These are phyloP conservation scores for Camponotus vicinus DNA, from an alignment of 1,140 invertebrate genomes.

Conservation along the genomic window DNA sequence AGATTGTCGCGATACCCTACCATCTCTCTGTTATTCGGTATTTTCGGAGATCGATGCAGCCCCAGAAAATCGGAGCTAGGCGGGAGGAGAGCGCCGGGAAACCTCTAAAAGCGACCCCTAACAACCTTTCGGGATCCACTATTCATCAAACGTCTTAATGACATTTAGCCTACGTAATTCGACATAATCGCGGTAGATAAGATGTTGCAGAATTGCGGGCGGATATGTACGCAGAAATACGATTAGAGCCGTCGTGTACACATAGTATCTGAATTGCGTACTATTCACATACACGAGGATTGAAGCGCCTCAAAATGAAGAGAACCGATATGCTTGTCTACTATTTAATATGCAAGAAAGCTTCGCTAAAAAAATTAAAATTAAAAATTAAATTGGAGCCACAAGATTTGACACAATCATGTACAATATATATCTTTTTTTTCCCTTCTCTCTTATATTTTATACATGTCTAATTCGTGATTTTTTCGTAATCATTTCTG, in stretches of 20 bases:
- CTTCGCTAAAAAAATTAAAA: neutral
- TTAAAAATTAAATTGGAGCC: neutral
- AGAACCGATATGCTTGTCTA: neutral
- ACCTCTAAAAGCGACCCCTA: constrained; percentile 11
- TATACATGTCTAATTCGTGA: no score
- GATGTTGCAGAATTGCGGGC: constrained; percentile 37
- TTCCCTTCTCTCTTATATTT: no score
- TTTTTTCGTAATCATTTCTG: no score
- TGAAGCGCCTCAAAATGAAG: neutral
- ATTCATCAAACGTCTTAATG: constrained; percentile 58
- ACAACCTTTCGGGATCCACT: constrained; percentile 40
- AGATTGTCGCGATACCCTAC: constrained; percentile 28
- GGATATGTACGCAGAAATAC: constrained; percentile 53
- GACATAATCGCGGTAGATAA: constrained; percentile 43
- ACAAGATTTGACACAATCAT: neutral
- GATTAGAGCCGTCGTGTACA: constrained; percentile 55
- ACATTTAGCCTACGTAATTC: constrained; percentile 52
- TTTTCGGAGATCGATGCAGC: constrained; percentile 18
- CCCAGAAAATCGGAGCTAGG: constrained; percentile 10
- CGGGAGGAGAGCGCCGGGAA: neutral
- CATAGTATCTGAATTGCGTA: constrained; percentile 18
- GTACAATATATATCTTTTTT: no score
- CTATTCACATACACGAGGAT: neutral
- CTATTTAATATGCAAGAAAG: neutral
- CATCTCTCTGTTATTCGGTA: neutral